Evolutionary conservation across 2,797 vertebrate species (phyloP), one percentile per base, ranked within the genome.

Genomic region (Lithobates sylvaticus): DNA sequence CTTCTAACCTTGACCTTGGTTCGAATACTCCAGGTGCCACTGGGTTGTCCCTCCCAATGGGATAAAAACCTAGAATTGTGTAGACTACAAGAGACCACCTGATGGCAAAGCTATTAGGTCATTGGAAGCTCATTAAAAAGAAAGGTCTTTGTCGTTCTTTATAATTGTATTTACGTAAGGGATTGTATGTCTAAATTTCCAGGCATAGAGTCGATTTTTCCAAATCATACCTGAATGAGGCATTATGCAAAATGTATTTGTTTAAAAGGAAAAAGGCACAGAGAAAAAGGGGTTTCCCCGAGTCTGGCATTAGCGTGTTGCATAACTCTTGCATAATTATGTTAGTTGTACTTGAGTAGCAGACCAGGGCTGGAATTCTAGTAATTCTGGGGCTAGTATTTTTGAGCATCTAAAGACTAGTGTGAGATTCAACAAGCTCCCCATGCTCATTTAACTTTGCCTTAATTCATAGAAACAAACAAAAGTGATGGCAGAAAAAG

Each of bases 1-100:
- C 76, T 71, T 79, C 76, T 73, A 85, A 34, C 83, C 76, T 78
- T 85, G 76, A 85, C 83, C 83, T 78, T 78, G 83, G 26, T 73
- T 36, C 58, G 61, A 73, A 79, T 26, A 78, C 27, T 78, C 83
- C 74, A 84, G 83, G 71, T 84, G 83, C 36, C 67, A 68, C 70
- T 34, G 21, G 7, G 76, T 68, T 76, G 65, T 12, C 61, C 69
- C 32, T 84, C 75, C 83, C 83, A 34, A 21, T 29, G 83, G 83
- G 74, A 84, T 50, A 54, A 27, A 83, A 72, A 72, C 13, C 13
- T 39, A 42, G 47, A 36, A 39, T 29, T 78, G 67, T 47, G 58
- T 72, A 36, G 73, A 21, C 18, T 77, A 78, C 27, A 32, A 32
- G 32, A 32, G 83, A 71, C 67, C 75, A 84, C 83, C 83, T 72